Conservation (phyloP, 35 echinoderm and acorn worm genomes). For the Nesometra sesokonis region DNA sequence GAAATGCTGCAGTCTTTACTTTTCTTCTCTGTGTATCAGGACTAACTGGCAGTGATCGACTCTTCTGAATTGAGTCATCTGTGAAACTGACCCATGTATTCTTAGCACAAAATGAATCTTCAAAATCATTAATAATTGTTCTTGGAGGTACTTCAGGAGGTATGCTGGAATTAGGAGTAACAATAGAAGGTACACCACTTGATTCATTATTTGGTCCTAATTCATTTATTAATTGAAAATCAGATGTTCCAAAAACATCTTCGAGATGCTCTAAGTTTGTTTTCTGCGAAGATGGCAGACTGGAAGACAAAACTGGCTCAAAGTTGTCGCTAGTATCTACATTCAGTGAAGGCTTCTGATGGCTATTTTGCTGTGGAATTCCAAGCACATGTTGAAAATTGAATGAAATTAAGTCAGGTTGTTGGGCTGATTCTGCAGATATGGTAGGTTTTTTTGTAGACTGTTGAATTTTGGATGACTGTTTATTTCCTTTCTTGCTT, state of each 20-base stretch:
- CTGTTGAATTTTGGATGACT: background rate
- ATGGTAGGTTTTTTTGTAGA: background rate
- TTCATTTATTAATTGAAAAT: background rate
- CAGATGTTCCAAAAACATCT: background rate
- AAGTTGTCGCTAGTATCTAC: background rate
- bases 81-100: background rate
- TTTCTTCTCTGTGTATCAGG: background rate
- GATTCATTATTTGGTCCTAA: background rate
- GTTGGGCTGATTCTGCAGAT: background rate
- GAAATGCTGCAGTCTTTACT: background rate
- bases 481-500: background rate
- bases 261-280: background rate
- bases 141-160: background rate
- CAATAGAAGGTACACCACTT: background rate
- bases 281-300: background rate
- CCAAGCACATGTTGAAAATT: constrained; percentile 69
- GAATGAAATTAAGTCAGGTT: constrained; percentile 66
- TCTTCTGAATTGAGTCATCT: background rate
- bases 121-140: background rate
- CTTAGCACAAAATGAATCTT: background rate
- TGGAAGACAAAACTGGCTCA: background rate
- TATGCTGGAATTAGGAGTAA: background rate
- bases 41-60: background rate
- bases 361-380: background rate
- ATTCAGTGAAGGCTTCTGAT: background rate